Evolutionary conservation across 2,888 invertebrate genomes (phyloP), one percentile per base, ranked within the genome.

Genomic region (Teleiodes luculella): DNA sequence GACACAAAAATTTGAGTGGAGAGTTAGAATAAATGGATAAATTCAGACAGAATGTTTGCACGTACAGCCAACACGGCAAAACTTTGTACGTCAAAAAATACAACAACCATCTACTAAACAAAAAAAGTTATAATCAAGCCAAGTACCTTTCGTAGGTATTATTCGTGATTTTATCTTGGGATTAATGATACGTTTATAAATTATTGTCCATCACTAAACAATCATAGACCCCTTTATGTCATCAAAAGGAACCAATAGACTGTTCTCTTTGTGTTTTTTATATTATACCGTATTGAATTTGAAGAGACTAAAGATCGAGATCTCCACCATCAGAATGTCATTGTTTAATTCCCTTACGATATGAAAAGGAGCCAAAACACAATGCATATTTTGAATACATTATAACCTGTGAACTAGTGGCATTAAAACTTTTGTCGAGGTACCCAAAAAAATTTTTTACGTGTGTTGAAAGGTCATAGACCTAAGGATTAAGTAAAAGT

Each of bases 361-460:
- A 78, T 72, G 67, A 71, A 74, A 72, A 76, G 64, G 73, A 72
- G n/a, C 70, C 72, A 72, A 70, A 76, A 78, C 75, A 85, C 84
- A 86, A 85, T 82, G 81, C 78, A 83, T 86, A 83, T 83, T 85
- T 82, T 83, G 84, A 83, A 88, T 88, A 80, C 76, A 83, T 86
- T 84, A 82, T 76, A 82, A 84, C 77, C 80, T 80, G 78, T 81
- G 81, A 81, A 80, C 78, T 71, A 65, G 68, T 69, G 75, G 69
- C 69, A 65, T 72, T 69, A 62, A 64, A 70, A 64, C 65, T 64
- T 75, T 74, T 76, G 77, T 77, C 64, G 62, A 65, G 57, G 66
- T 59, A 52, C 65, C 61, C 65, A 65, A 68, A 68, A 64, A 36
- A 11, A 18, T 20, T 48, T 50, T 53, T 63, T 66, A 58, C 65